Evolutionary conservation across 2,797 vertebrate species (phyloP).

Genomic region (Brachyrhaphis roseni): DNA sequence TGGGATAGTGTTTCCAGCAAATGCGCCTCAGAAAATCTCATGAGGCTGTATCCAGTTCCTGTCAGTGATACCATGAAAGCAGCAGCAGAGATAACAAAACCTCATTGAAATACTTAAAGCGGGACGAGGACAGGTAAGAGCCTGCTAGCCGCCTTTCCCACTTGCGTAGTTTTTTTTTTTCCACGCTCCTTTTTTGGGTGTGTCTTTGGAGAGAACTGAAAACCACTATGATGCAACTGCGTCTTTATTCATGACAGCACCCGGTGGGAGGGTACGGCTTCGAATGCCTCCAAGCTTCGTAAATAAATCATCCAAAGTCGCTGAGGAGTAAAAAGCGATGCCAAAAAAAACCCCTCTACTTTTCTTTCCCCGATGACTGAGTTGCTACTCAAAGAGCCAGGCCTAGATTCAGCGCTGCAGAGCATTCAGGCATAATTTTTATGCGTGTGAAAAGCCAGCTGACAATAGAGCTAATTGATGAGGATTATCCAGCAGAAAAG

Average conservation of each 20-base stretch:
- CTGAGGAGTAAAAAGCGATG: conserved; percentile 57
- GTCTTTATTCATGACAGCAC: conserved; percentile 63
- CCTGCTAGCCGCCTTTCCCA: conserved; percentile 51
- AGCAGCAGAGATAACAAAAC: conserved; percentile 63
- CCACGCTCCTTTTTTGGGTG: conserved; percentile 47
- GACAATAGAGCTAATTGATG: conserved; percentile 76
- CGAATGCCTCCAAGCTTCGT: conserved; percentile 53
- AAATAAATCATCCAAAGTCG: conserved; percentile 75
- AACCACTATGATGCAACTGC: conserved; percentile 68
- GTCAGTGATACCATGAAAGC: conserved; percentile 71
- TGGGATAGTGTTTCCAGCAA: conserved; percentile 57
- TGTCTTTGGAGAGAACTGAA: conserved; percentile 60
- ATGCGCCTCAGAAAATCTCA: conserved; percentile 59
- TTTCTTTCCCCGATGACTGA: conserved; percentile 59
- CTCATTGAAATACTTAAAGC: conserved; percentile 60
- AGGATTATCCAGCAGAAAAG: conserved; percentile 72
- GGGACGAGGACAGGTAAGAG: conserved; percentile 57
- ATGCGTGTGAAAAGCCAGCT: conserved; percentile 56
- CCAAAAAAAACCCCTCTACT: conserved; percentile 49
- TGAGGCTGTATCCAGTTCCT: conserved; percentile 60
- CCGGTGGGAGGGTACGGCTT: conserved; percentile 63
- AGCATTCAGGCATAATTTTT: conserved; percentile 60
- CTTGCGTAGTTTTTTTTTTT: conserved; percentile 46
- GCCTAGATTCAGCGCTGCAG: conserved; percentile 47
- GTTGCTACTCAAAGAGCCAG: conserved; percentile 62